These are phyloP conservation scores for Trichogramma evanescens DNA, from an alignment of 2,888 invertebrate species.

Conservation along the genomic window DNA sequence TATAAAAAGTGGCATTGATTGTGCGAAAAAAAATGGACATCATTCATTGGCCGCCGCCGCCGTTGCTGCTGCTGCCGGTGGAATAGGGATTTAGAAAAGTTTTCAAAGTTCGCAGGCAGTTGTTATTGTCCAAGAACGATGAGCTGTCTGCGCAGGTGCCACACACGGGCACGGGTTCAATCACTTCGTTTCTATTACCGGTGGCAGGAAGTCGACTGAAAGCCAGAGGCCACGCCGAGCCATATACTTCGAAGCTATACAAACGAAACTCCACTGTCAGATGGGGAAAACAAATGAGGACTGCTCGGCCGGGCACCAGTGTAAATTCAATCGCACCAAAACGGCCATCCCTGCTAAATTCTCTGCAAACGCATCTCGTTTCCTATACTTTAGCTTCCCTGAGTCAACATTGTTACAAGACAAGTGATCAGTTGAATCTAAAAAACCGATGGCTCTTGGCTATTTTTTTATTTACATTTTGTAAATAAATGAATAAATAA, in stretches of 20 bases:
- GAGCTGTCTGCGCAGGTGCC: background rate
- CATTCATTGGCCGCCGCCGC: background rate
- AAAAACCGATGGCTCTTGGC: too few species aligned
- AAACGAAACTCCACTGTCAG: constrained; percentile 16
- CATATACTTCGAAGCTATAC: constrained; percentile 4
- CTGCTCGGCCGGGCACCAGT: background rate
- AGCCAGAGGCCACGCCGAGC: background rate
- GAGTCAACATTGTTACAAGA: too few species aligned
- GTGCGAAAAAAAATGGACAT: background rate
- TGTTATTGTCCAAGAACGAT: constrained; percentile 10
- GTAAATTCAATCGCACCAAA: too few species aligned
- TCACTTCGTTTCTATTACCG: constrained; percentile 40
- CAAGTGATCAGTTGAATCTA: too few species aligned
- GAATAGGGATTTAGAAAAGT: constrained; percentile 9
- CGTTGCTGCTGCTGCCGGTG: background rate
- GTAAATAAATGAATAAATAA: too few species aligned
- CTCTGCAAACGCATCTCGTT: too few species aligned
- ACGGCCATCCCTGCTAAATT: too few species aligned
- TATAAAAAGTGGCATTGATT: too few species aligned
- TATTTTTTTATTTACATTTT: too few species aligned
- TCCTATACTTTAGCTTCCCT: too few species aligned
- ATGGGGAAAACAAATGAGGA: constrained; percentile 25
- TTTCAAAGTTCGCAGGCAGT: constrained; percentile 5
- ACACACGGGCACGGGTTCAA: constrained; percentile 31
- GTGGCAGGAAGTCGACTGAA: constrained; percentile 31